Conservation (phyloP, 37 sponge, comb jelly and placozoan genomes). For the Cliona cf. orientalis region DNA sequence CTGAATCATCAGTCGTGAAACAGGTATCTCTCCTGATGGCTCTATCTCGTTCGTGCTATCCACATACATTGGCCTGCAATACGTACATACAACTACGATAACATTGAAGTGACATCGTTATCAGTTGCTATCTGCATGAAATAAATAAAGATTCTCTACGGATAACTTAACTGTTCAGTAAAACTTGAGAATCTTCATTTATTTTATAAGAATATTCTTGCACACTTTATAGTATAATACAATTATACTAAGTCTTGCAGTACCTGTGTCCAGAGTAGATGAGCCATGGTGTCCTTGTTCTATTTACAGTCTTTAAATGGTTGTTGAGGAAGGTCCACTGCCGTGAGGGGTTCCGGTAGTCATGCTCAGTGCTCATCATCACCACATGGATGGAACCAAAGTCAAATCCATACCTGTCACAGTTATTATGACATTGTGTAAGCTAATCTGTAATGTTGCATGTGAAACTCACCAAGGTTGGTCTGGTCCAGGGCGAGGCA, state of each 20-base stretch:
- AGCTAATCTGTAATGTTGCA: too few species aligned
- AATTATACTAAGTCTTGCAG: too few species aligned
- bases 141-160: too few species aligned
- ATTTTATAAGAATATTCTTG: too few species aligned
- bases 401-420: conserved; percentile 80
- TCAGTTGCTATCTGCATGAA: too few species aligned
- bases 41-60: conserved; percentile 33
- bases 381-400: conserved; percentile 76
- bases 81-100: too few species aligned
- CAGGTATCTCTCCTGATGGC: conserved; percentile 21
- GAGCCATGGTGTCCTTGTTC: conserved; percentile 80
- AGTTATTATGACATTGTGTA: too few species aligned
- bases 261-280: conserved; percentile 83
- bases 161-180: too few species aligned
- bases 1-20: conserved; percentile 34
- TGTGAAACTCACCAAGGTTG: conserved; percentile 67
- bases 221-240: too few species aligned
- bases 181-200: too few species aligned
- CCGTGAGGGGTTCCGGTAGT: conserved; percentile 31
- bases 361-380: conserved; percentile 85
- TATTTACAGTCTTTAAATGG: conserved; percentile 62
- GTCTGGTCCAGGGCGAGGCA: conserved; percentile 69
- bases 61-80: conserved; percentile 76
- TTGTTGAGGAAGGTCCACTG: conserved; percentile 59
- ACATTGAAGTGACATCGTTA: too few species aligned